Base-by-base conservation (phyloP, 2,113 vertebrate species). In the Callopanchax toddi region DNA sequence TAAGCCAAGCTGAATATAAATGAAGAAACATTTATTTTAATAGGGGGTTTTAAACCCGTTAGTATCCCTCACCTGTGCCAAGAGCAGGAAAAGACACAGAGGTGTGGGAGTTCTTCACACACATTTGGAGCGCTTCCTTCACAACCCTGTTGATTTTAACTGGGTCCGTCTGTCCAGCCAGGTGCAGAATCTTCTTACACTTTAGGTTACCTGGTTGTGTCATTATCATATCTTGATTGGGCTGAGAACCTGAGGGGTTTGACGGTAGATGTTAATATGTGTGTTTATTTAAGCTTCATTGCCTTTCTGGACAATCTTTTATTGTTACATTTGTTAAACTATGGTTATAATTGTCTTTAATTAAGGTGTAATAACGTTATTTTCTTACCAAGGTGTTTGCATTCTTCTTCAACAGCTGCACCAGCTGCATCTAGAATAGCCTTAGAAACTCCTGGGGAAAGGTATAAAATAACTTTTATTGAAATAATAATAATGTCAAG, bases 71-170 rank as follows among this genome's bases (percentile, higher is more conserved):
- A 98, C 97, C 96, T 95, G 95, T 97, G 74, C 95, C 95, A 71
- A 97, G 93, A 65, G 95, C 95, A 20, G 97, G 96, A 46, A 98
- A 93, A 2, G 95, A 91, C 2, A 98, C 79, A 2, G 95, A 95
- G 0, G 74, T 83, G 44, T 91, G 83, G 21, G 49, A 89, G 50
- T 13, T 67, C 13, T 60, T 70, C 54, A 91, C 89, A 82, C 94
- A 95, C 71, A 91, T 86, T 4, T 83, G 42, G n/a, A 98, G 92
- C 5, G 94, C 80, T 3, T 58, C 71, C 54, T 54, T 57, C 64
- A 91, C 75, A 89, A 2, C 16, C 15, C 39, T 60, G 0, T 83
- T 82, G 60, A 57, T 82, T 68, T 84, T 90, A 21, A 49, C 0
- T 4, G 67, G 76, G 2, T 92, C n/a, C 0, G 56, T 58, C 44